Conservation (phyloP, 1,140 invertebrate species). For the Batillaria attramentaria region DNA sequence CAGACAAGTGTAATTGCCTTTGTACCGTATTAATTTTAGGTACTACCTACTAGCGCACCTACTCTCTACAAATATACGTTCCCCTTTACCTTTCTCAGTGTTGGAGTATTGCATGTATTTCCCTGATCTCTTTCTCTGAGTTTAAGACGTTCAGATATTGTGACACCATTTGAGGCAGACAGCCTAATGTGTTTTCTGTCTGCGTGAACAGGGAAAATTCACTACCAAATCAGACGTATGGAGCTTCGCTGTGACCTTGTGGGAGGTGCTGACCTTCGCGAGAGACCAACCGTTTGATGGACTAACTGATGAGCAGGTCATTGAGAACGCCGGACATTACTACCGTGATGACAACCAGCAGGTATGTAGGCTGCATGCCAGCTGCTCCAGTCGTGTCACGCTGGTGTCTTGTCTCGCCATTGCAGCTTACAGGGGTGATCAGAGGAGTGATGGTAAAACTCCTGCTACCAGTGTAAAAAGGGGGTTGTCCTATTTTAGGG, state of each 20-base stretch:
- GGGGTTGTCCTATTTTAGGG: no score
- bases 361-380: no score
- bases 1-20: no score
- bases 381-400: background rate
- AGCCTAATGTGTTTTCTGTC: background rate
- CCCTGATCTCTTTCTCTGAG: slow-evolving; percentile 1
- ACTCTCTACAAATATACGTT: no score
- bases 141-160: background rate
- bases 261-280: slow-evolving; percentile 91
- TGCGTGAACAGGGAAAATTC: slow-evolving; percentile 78
- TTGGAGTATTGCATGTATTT: background rate
- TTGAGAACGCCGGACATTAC: slow-evolving; percentile 76
- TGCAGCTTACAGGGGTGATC: no score
- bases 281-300: slow-evolving; percentile 87
- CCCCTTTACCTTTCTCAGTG: no score
- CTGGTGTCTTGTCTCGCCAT: background rate
- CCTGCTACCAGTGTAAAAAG: no score
- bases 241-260: slow-evolving; percentile 90
- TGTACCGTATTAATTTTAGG: no score
- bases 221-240: slow-evolving; percentile 90
- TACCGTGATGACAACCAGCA: slow-evolving; percentile 66
- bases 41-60: no score
- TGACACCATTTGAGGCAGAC: background rate
- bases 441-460: no score
- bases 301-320: slow-evolving; percentile 83